Evolutionary conservation across 2,113 vertebrate genomes (phyloP), one percentile per base, ranked within the genome.

Genomic region (Heterotilapia buettikoferi): DNA sequence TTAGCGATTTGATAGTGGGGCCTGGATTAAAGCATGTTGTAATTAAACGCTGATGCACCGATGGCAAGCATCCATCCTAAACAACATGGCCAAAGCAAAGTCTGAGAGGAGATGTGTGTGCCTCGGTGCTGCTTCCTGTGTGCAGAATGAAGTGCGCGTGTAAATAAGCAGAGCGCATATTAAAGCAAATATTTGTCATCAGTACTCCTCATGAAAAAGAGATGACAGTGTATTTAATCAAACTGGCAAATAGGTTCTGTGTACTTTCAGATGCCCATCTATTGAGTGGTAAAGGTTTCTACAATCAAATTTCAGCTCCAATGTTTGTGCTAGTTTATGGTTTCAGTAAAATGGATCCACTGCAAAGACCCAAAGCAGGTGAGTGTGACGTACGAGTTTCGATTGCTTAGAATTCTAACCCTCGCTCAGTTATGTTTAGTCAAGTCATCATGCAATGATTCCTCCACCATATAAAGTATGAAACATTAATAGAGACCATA

Each of bases 1-100:
- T 85, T 57, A 85, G 71, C 2, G 68, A 85, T 92, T 92, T 92
- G 90, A 89, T 79, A 88, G 56, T 61, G 40, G 36, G 81, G 85
- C 54, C 82, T 54, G 84, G 89, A 89, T 91, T 87, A 90, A 90
- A 86, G 40, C n/a, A 26, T 82, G 36, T 68, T 29, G 56, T 85
- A 85, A 90, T 91, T 81, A 80, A 71, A 92, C 21, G 50, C 53
- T 10, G 19, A 68, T 18, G 82, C 45, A 54, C 33, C 2, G 12
- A 12, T 61, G 83, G 84, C 82, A 76, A 63, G 78, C 47, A 52
- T 85, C 92, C 90, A 86, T 80, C 63, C 76, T 63, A 80, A 59
- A 85, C 84, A 83, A 85, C 66, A 21, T 61, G 13, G 80, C 73
- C 50, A 31, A 76, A 82, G 81, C 50, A 79, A 54, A 87, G 79